A percentile compares a stretch with the other conserved stretches of the same genome.
phyloP scores from a whole-genome alignment of 2,797 vertebrate genomes.

The Pempheris klunzingeri region DNA sequence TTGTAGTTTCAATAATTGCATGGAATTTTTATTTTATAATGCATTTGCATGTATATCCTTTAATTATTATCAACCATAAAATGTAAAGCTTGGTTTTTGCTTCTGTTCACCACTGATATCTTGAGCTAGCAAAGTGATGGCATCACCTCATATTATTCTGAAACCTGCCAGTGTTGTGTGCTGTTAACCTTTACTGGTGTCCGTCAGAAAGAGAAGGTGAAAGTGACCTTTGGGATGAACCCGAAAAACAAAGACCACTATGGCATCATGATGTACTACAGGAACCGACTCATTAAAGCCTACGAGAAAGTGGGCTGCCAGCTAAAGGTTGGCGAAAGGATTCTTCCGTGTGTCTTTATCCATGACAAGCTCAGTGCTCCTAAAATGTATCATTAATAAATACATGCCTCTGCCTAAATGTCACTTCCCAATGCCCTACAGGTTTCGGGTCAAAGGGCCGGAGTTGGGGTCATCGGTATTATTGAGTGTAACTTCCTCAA shows the following conservation, averaged over 20 bases:
- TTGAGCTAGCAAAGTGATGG: background rate
- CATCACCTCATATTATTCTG: background rate
- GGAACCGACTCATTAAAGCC: conserved; percentile 88
- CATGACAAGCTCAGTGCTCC: background rate
- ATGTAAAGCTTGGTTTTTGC: background rate
- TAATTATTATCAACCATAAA: background rate
- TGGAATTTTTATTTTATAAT: background rate
- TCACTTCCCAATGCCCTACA: conserved; percentile 40
- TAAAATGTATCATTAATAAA: background rate
- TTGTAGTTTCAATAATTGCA: background rate
- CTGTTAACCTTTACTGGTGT: conserved; percentile 63
- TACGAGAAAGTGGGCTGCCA: conserved; percentile 90
- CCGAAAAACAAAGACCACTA: conserved; percentile 85
- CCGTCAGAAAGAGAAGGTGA: conserved; percentile 87
- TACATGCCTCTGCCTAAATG: background rate
- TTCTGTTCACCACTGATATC: background rate
- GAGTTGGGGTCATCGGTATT: conserved; percentile 87
- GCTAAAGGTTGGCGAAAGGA: conserved; percentile 78
- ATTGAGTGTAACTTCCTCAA: conserved; percentile 91
- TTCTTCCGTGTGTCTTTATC: background rate
- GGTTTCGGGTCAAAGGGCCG: conserved; percentile 82
- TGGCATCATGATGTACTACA: conserved; percentile 91
- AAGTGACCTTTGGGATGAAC: conserved; percentile 89
- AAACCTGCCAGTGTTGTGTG: background rate
- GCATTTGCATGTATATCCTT: background rate